A percentile compares a stretch with the other conserved stretches of the same genome.
These are phyloP conservation scores for Chaetodon trifasciatus DNA, from an alignment of 2,797 vertebrate genomes.

Conservation along the genomic window DNA sequence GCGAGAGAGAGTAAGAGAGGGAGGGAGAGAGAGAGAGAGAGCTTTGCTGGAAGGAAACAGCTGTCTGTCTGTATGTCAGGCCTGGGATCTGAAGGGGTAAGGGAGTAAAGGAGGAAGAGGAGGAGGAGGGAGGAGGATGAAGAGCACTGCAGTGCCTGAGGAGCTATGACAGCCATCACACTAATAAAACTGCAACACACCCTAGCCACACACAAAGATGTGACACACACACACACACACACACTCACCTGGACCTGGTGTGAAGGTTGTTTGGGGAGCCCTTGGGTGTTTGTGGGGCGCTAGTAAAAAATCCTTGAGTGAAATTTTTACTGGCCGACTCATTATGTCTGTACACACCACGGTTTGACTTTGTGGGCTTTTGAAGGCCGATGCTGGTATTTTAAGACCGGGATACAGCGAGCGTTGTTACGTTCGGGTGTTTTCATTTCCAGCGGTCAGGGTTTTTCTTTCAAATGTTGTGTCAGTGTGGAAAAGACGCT, in stretches of 20 bases:
- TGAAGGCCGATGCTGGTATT: conserved; percentile 17
- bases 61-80: conserved; percentile 73
- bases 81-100: conserved; percentile 62
- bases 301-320: conserved; percentile 52
- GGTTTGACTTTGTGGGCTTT: background rate
- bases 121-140: conserved; percentile 44
- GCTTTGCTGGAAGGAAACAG: conserved; percentile 78
- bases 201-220: conserved; percentile 13
- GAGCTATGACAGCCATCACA: conserved; percentile 62
- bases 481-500: conserved; percentile 28
- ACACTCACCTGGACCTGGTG: conserved; percentile 40
- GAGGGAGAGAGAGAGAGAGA: conserved; percentile 13
- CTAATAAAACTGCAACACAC: conserved; percentile 47
- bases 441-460: background rate
- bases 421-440: background rate
- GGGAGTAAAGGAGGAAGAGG: conserved; percentile 51
- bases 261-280: conserved; percentile 61
- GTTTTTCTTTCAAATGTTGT: conserved; percentile 7
- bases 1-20: conserved; percentile 1
- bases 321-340: conserved; percentile 28
- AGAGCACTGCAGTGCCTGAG: conserved; percentile 54
- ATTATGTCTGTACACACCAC: background rate
- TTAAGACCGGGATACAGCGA: conserved; percentile 13
- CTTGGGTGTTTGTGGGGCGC: conserved; percentile 50
- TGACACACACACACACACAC: conserved; percentile 6